These are phyloP conservation scores for Papilio protenor DNA, from an alignment of 2,888 invertebrate genomes.

Conservation along the genomic window DNA sequence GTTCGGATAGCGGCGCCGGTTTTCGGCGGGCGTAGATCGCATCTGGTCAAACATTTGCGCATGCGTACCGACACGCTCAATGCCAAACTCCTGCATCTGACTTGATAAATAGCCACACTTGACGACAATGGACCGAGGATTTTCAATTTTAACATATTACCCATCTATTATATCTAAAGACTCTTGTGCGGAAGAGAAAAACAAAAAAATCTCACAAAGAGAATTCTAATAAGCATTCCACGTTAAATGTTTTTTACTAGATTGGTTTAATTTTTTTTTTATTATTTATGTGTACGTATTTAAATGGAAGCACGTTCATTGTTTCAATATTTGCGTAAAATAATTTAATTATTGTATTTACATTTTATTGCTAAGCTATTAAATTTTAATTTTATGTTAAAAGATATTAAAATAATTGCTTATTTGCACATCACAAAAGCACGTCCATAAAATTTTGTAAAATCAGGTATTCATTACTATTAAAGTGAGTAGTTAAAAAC, in stretches of 20 bases:
- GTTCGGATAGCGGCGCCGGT: slow-evolving; percentile 36
- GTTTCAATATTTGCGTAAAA: slow-evolving; percentile 2
- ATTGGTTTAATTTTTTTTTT: neutral
- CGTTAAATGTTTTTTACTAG: no score
- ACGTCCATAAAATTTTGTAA: neutral
- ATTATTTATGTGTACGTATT: neutral
- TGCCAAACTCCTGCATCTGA: slow-evolving; percentile 71
- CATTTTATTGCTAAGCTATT: neutral
- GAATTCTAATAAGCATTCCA: no score
- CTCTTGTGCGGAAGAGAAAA: neutral
- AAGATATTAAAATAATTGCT: neutral
- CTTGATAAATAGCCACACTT: slow-evolving; percentile 52
- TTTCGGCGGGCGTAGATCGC: slow-evolving; percentile 46
- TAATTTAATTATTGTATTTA: neutral
- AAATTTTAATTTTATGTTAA: neutral
- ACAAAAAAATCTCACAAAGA: neutral
- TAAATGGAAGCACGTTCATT: neutral
- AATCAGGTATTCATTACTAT: neutral
- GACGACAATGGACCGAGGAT: slow-evolving; percentile 44
- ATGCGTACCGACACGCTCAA: slow-evolving; percentile 69
- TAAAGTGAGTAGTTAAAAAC: neutral
- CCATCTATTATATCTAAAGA: neutral
- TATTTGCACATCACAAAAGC: neutral
- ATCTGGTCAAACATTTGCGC: slow-evolving; percentile 71
- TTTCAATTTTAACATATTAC: slow-evolving; percentile 36